Evolutionary conservation across 2,797 vertebrate species (phyloP).

Genomic region (Spea hammondii): DNA sequence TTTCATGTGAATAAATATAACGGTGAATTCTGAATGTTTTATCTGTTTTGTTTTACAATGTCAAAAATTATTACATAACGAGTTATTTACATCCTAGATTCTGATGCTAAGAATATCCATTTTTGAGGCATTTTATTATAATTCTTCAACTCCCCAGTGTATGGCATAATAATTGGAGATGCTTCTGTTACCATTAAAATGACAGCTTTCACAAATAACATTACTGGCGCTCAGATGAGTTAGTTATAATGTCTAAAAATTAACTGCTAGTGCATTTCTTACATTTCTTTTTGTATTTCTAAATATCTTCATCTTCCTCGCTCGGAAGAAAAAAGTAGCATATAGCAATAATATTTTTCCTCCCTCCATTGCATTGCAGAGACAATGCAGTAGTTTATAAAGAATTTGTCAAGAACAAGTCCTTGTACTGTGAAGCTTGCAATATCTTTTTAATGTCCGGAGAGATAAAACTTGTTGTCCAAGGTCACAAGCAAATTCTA

Average conservation of each 20-base stretch:
- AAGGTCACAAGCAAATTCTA: neutral
- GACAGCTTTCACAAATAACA: conserved; percentile 75
- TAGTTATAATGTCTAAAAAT: conserved; percentile 73
- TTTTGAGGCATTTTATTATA: conserved; percentile 65
- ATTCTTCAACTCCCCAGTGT: conserved; percentile 66
- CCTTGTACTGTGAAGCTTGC: neutral
- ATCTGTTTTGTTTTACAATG: conserved; percentile 22
- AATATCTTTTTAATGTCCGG: neutral
- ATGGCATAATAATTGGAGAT: conserved; percentile 72
- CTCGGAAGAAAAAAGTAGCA: conserved; percentile 16
- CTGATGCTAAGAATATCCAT: conserved; percentile 64
- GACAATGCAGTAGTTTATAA: neutral
- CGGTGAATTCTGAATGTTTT: neutral
- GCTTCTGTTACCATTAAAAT: conserved; percentile 76
- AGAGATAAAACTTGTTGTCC: conserved; percentile 1
- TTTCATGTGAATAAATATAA: conserved; percentile 4
- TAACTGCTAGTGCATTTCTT: conserved; percentile 66
- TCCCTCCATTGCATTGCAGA: neutral
- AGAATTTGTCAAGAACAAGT: conserved; percentile 5
- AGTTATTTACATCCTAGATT: conserved; percentile 67
- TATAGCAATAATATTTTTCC: conserved; percentile 25
- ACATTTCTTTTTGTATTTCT: conserved; percentile 55
- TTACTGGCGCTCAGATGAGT: conserved; percentile 71
- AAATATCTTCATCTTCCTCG: conserved; percentile 30
- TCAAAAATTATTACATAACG: conserved; percentile 46